These are phyloP conservation scores for Geotrupes spiniger DNA, from an alignment of 2,888 invertebrate species.

Conservation along the genomic window DNA sequence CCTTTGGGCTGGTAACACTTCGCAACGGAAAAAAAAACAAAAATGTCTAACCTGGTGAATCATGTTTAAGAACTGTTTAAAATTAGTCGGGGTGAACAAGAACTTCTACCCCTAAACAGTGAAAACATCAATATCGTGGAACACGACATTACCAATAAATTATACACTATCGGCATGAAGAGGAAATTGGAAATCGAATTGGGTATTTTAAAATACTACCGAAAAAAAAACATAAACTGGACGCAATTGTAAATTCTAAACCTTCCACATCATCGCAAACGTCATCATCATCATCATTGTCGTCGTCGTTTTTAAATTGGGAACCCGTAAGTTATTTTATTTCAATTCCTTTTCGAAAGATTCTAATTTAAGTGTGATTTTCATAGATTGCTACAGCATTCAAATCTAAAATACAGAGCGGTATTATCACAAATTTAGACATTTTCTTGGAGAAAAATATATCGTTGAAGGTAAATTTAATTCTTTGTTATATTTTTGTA, in stretches of 20 bases:
- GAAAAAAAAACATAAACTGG: background rate
- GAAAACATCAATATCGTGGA: background rate
- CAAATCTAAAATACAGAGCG: conserved; percentile 2
- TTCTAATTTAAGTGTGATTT: background rate
- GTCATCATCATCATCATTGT: background rate
- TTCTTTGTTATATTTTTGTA: conserved; percentile 8
- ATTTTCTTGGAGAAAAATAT: background rate
- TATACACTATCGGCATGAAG: background rate
- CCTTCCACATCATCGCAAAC: background rate
- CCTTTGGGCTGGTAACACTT: too few species aligned
- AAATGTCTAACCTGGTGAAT: too few species aligned
- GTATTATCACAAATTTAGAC: conserved; percentile 8
- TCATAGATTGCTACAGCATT: conserved; percentile 4
- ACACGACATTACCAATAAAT: background rate
- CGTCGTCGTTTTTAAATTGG: background rate
- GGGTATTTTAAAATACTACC: background rate
- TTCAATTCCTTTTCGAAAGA: background rate
- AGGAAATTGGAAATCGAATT: conserved; percentile 2
- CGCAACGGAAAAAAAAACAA: too few species aligned
- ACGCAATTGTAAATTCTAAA: background rate
- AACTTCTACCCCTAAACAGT: too few species aligned
- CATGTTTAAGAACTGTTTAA: too few species aligned
- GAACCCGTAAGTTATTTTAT: background rate
- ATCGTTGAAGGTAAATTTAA: conserved; percentile 11
- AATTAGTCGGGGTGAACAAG: too few species aligned